Conservation (phyloP, 92 coral and sea anemone genomes). For the Scolanthus callimorphus region DNA sequence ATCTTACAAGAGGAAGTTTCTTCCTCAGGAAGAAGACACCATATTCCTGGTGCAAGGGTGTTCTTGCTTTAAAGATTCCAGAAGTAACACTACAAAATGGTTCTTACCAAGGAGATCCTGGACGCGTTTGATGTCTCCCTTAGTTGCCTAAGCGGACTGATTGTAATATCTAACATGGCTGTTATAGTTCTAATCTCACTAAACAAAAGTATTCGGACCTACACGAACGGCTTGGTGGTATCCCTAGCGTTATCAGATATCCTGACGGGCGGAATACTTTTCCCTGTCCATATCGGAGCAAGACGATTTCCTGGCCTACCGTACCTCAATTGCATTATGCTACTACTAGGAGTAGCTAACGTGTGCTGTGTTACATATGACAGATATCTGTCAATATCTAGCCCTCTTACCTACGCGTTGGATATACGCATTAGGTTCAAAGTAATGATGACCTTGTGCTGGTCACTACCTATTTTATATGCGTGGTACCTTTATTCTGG, state of each 20-base stretch:
- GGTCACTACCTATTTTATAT: slow-evolving; percentile 20
- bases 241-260: slow-evolving; percentile 48
- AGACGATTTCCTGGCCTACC: slow-evolving; percentile 14
- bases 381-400: slow-evolving; percentile 42
- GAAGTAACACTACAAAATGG: no score
- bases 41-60: no score
- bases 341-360: slow-evolving; percentile 43
- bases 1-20: no score
- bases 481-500: slow-evolving; percentile 39
- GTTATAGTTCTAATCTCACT: slow-evolving; percentile 33
- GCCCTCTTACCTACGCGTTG: slow-evolving; percentile 30
- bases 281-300: slow-evolving; percentile 31
- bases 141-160: slow-evolving; percentile 14
- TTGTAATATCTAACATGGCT: slow-evolving; percentile 30
- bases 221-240: slow-evolving; percentile 38
- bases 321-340: slow-evolving; percentile 19
- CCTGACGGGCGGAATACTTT: slow-evolving; percentile 27
- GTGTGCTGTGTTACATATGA: slow-evolving; percentile 56
- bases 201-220: slow-evolving; percentile 38
- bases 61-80: no score
- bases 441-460: slow-evolving; percentile 21
- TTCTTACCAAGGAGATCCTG: not conserved
- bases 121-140: slow-evolving; percentile 14
- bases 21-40: no score
- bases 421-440: slow-evolving; percentile 27